phyloP scores from a whole-genome alignment of 2,797 vertebrate species.

The Mormyrus hasselquistii region DNA sequence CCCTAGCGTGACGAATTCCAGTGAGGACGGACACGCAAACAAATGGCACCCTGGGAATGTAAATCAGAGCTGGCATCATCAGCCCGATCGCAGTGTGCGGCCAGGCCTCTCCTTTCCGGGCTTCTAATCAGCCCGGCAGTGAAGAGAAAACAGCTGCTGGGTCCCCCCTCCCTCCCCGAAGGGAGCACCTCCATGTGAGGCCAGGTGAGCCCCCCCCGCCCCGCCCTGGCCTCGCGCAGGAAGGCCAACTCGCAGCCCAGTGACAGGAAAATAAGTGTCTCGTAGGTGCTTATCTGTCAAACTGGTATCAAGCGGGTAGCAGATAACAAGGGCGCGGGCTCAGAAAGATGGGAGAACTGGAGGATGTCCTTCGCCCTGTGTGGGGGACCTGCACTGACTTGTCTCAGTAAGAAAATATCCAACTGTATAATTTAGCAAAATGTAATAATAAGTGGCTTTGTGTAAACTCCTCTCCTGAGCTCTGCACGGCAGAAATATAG shows the following conservation, averaged over 20 bases:
- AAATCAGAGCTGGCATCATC: constrained; percentile 15
- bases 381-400: not conserved
- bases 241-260: not conserved
- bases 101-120: constrained; percentile 19
- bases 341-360: not conserved
- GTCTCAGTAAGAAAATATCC: not conserved
- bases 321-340: not conserved
- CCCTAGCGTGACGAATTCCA: not conserved
- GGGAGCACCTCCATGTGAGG: constrained; percentile 7
- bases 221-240: not conserved
- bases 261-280: not conserved
- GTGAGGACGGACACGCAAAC: constrained; percentile 13
- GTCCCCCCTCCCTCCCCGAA: not conserved
- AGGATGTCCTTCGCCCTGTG: not conserved
- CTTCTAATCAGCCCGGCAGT: constrained; percentile 11
- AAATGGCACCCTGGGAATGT: constrained; percentile 14
- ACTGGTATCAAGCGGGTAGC: not conserved
- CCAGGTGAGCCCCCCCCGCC: constrained; percentile 18
- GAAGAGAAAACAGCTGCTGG: constrained; percentile 12
- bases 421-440: not conserved
- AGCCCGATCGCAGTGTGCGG: not conserved
- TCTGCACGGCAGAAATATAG: not conserved
- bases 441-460: not conserved
- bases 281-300: not conserved
- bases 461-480: not conserved